phyloP scores from a whole-genome alignment of 2,113 vertebrate genomes.

The Mastomys coucha region DNA sequence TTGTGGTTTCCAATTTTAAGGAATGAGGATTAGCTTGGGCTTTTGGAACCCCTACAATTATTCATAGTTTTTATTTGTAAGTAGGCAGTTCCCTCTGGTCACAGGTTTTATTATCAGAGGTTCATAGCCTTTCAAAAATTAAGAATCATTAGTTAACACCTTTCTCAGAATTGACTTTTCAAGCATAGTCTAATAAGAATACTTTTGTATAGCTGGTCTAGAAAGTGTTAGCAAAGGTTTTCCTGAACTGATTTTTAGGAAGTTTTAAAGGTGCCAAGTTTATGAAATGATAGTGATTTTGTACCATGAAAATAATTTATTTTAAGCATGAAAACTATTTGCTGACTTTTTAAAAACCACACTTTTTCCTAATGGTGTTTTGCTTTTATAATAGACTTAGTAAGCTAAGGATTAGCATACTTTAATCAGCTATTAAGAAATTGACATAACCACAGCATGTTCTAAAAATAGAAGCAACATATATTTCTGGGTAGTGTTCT shows the following conservation, averaged over 20 bases:
- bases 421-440: constrained; percentile 1
- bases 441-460: neutral
- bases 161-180: constrained; percentile 18
- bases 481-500: neutral
- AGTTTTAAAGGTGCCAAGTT: neutral
- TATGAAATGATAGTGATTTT: constrained; percentile 41
- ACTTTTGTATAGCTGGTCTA: neutral
- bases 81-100: neutral
- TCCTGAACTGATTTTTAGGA: constrained; percentile 35
- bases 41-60: neutral
- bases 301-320: constrained; percentile 14
- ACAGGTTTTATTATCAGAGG: neutral
- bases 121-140: constrained; percentile 12
- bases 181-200: neutral
- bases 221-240: constrained; percentile 19
- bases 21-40: neutral
- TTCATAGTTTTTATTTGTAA: constrained; percentile 33
- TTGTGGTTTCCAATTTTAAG: neutral
- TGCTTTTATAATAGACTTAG: neutral
- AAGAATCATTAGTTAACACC: neutral
- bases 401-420: neutral
- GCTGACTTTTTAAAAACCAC: neutral
- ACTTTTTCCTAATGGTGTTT: constrained; percentile 42
- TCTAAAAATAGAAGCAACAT: neutral
- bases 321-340: constrained; percentile 21